These are phyloP conservation scores for Chrysopa pallens DNA, from an alignment of 1,140 invertebrate species.

Conservation along the genomic window DNA sequence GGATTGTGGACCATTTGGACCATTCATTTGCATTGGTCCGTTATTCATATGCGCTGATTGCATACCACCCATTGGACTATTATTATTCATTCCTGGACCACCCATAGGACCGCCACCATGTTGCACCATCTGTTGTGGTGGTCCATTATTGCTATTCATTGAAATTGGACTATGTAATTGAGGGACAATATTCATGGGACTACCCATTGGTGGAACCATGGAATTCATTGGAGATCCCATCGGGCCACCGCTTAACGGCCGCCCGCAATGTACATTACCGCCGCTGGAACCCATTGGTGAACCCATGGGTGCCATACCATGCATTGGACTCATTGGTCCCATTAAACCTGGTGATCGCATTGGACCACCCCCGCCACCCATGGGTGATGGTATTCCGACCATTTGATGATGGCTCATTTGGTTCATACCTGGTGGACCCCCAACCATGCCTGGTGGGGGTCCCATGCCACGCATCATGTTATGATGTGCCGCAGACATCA, in stretches of 20 bases:
- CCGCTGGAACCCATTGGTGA: slow-evolving; percentile 32
- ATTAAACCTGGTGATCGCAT: slow-evolving; percentile 26
- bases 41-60: slow-evolving; percentile 19
- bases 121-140: slow-evolving; percentile 8
- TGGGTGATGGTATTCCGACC: slow-evolving; percentile 27
- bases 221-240: slow-evolving; percentile 47
- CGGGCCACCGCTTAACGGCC: slow-evolving; percentile 45
- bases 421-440: slow-evolving; percentile 19
- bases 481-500: slow-evolving; percentile 37
- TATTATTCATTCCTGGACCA: not conserved
- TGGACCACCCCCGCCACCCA: slow-evolving; percentile 28
- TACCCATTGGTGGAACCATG: slow-evolving; percentile 31
- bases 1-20: slow-evolving; percentile 6
- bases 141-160: slow-evolving; percentile 1
- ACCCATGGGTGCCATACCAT: slow-evolving; percentile 36
- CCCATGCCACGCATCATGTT: slow-evolving; percentile 20
- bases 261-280: slow-evolving; percentile 31
- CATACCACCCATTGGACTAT: slow-evolving; percentile 28
- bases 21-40: slow-evolving; percentile 13
- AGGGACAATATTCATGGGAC: slow-evolving; percentile 22
- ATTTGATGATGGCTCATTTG: slow-evolving; percentile 43
- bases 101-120: slow-evolving; percentile 30
- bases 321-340: slow-evolving; percentile 29
- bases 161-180: slow-evolving; percentile 32
- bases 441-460: slow-evolving; percentile 16